A percentile compares a stretch with the other conserved stretches of the same genome.
These are phyloP conservation scores for Actenoides lindsayi DNA, from an alignment of 2,113 vertebrate species.

Conservation along the genomic window DNA sequence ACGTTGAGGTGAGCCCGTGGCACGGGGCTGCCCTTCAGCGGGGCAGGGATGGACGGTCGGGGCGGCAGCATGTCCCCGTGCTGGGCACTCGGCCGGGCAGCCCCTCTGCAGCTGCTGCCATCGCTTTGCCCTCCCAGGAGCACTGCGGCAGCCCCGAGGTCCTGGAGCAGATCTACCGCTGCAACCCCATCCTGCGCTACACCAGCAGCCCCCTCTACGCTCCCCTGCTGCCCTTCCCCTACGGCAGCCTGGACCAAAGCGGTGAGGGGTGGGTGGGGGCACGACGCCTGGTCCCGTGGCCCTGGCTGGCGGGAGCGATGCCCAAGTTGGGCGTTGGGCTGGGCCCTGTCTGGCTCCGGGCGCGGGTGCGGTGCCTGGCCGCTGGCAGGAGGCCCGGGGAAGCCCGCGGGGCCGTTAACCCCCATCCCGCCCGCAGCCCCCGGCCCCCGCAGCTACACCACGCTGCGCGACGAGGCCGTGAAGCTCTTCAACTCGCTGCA, in stretches of 20 bases:
- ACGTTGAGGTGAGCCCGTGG: slow-evolving; percentile 83
- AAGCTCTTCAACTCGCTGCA: slow-evolving; percentile 95
- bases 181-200: slow-evolving; percentile 94
- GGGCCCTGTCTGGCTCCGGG: background rate
- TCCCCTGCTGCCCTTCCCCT: slow-evolving; percentile 92
- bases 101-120: background rate
- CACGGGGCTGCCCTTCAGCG: fast-evolving
- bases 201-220: slow-evolving; percentile 91
- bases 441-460: slow-evolving; percentile 83
- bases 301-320: fast-evolving
- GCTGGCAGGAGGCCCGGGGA: background rate
- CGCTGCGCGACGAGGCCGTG: slow-evolving; percentile 92
- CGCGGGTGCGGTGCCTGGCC: background rate
- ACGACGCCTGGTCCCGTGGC: fast-evolving
- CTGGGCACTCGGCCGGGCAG: fast-evolving
- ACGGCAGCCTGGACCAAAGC: slow-evolving; percentile 83
- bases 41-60: fast-evolving
- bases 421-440: slow-evolving; percentile 44
- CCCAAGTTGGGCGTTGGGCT: background rate
- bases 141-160: slow-evolving; percentile 87
- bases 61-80: background rate
- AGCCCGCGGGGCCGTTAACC: background rate
- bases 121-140: slow-evolving; percentile 77
- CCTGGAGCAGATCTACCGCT: slow-evolving; percentile 92
- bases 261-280: slow-evolving; percentile 73